A percentile compares a stretch with the other conserved stretches of the same genome.
phyloP scores from a whole-genome alignment of 2,797 vertebrate species.

The Sebastes variabilis region DNA sequence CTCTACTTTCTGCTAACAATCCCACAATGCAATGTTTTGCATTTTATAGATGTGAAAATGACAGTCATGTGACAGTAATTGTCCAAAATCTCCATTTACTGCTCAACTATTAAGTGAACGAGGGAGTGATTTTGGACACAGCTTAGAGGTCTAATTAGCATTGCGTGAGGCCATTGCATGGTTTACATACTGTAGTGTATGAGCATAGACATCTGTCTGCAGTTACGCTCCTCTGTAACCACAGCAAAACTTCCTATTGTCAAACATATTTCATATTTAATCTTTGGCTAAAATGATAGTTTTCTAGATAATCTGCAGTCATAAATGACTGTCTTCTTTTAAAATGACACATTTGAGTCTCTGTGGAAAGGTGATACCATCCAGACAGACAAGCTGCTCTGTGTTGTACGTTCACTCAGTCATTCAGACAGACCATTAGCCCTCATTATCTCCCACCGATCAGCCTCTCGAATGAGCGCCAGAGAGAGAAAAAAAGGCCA shows the following conservation, averaged over 20 bases:
- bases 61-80: not conserved
- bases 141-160: not conserved
- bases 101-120: not conserved
- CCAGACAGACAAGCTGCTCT: not conserved
- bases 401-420: not conserved
- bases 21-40: not conserved
- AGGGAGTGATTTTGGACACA: not conserved
- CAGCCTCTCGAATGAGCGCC: constrained; percentile 2
- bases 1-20: not conserved
- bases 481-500: not conserved
- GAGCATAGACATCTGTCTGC: not conserved
- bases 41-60: not conserved
- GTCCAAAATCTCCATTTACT: not conserved
- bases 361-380: not conserved
- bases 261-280: not conserved
- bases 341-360: not conserved
- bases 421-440: constrained; percentile 3
- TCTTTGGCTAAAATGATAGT: not conserved
- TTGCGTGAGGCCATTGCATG: not conserved
- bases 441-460: constrained; percentile 10
- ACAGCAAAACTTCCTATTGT: not conserved
- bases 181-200: not conserved
- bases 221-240: not conserved
- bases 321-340: not conserved
- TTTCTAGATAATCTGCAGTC: not conserved